Evolutionary conservation across 2,113 vertebrate genomes (phyloP).

Genomic region (Gasterosteus aculeatus): DNA sequence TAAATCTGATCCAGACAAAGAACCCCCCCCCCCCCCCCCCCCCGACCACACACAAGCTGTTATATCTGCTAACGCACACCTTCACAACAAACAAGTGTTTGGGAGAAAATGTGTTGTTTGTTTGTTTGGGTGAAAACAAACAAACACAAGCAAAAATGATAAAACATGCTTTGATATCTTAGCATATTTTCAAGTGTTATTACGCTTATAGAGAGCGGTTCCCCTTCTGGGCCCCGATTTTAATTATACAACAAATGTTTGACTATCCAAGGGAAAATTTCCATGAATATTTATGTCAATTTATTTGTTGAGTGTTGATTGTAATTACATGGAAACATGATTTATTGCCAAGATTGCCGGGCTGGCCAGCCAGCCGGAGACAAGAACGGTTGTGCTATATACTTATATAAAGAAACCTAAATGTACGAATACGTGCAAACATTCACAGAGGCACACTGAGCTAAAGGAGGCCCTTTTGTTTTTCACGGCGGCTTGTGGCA

Average conservation of each 20-base stretch:
- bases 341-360: constrained; percentile 80
- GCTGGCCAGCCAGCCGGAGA: constrained; percentile 73
- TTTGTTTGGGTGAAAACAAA: constrained; percentile 42
- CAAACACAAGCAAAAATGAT: constrained; percentile 10
- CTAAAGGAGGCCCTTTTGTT: constrained; percentile 12
- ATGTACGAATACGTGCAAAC: constrained; percentile 71
- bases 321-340: constrained; percentile 83
- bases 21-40: neutral
- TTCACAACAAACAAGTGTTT: constrained; percentile 47
- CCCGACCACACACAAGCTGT: constrained; percentile 31
- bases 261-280: constrained; percentile 81
- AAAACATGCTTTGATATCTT: constrained; percentile 59
- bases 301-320: constrained; percentile 83
- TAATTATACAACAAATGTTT: constrained; percentile 83
- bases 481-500: constrained; percentile 48
- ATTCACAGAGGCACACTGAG: constrained; percentile 17
- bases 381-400: constrained; percentile 37
- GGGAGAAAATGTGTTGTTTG: constrained; percentile 5
- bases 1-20: constrained; percentile 57
- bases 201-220: constrained; percentile 59
- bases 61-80: constrained; percentile 40
- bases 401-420: constrained; percentile 3
- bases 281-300: constrained; percentile 83
- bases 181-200: constrained; percentile 72
- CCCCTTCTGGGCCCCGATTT: constrained; percentile 68